Base-by-base conservation (phyloP, 2,888 invertebrate species). In the Acholoe squamosa region DNA sequence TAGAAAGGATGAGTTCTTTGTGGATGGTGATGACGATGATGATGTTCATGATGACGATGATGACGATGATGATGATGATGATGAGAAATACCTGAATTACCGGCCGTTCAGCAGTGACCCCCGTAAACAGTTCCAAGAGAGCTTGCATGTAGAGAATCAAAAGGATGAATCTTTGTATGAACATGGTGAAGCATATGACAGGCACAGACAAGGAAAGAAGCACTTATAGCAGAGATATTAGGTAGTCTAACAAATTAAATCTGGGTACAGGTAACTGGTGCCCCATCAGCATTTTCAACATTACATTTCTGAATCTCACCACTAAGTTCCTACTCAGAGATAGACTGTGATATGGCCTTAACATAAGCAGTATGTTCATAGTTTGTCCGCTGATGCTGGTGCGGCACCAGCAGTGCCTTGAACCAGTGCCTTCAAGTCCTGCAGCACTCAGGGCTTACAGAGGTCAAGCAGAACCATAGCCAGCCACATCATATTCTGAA, bases 21-120 rank as follows among this genome's bases (percentile, higher is more conserved):
- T 92, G 92, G 12, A 92, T 90, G 12, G 93, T 93, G 0, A 93
- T 94, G 76, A 95, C 93, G n/a, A 94, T 92, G 61, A 93, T 94
- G 25, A 95, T 92, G 89, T 95, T 76, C 94, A 94, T 94, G 90
- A 93, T 92, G 91, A 51, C 43, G 84, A 84, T 25, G 84, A 84
- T 52, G 19, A 34, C 77, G 89, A 95, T 76, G 94, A 94, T 94
- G 90, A 93, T 92, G 91, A 51, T 84, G 84, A 84, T 25, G 84
- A 84, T 52, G n/a, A 34, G 52, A 71, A 67, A 5, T 12, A 71
- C 25, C 12, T 56, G 12, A 67, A 19, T 28, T 76, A 76, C 76
- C 52, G 22, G 34, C 77, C 89, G n/a, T 77, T 89, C 52, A 89
- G 89, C 28, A 22, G 51, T 22, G 77, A 77, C 33, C 76, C 89